Conservation (phyloP, 2,797 vertebrate species). For the Danio kyathit region DNA sequence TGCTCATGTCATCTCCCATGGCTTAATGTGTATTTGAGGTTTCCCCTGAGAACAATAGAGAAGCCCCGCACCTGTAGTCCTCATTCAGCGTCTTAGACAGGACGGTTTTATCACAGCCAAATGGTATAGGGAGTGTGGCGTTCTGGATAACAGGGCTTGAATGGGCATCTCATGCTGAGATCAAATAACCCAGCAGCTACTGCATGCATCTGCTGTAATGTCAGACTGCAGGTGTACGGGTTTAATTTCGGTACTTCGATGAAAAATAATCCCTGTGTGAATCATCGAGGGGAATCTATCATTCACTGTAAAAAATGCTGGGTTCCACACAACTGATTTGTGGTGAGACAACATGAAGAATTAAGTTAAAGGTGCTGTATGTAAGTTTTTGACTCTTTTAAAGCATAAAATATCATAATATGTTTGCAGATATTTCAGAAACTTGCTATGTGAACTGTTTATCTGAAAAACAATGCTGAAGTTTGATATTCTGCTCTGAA, state of each 20-base stretch:
- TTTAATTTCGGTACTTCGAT: background rate
- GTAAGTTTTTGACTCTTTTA: too few relatives aligned
- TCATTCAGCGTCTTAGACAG: constrained; percentile 1
- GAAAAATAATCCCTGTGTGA: background rate
- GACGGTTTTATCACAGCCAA: background rate
- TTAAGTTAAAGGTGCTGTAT: too few relatives aligned
- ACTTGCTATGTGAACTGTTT: too few relatives aligned
- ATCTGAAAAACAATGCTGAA: too few relatives aligned
- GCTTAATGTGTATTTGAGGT: constrained; percentile 32
- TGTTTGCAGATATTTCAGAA: too few relatives aligned
- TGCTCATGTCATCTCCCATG: constrained; percentile 17
- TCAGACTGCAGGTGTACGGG: background rate
- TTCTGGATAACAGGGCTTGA: background rate
- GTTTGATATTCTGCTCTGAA: too few relatives aligned
- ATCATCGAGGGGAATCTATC: background rate
- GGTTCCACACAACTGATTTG: too few relatives aligned
- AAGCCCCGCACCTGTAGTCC: constrained; percentile 28
- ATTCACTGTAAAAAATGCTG: too few relatives aligned
- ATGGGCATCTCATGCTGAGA: background rate
- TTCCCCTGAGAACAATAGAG: constrained; percentile 17
- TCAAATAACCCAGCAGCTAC: constrained; percentile 3
- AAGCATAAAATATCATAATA: too few relatives aligned
- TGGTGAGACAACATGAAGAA: too few relatives aligned
- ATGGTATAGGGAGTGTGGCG: constrained; percentile 23
- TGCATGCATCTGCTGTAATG: constrained; percentile 5